Percentiles rank a stretch among this genome's conserved stretches.
These are phyloP conservation scores for Oryzias sinensis DNA, from an alignment of 2,797 vertebrate genomes.

Conservation along the genomic window DNA sequence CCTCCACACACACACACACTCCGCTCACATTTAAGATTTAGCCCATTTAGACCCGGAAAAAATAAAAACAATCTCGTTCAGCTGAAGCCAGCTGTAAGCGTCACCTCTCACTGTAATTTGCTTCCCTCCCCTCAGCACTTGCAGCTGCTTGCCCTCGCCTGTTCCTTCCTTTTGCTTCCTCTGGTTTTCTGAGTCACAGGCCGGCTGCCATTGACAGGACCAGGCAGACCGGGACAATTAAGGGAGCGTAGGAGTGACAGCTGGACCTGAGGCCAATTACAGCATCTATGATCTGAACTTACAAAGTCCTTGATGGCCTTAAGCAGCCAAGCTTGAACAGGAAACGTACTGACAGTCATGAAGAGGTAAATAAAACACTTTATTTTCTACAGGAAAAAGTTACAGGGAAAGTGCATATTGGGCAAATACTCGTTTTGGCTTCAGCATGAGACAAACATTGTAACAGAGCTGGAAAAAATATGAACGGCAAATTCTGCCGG, in stretches of 20 bases:
- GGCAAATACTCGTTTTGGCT: conserved; percentile 11
- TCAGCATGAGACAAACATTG: conserved; percentile 18
- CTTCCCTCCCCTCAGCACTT: conserved; percentile 21
- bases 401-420: conserved; percentile 44
- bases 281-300: conserved; percentile 21
- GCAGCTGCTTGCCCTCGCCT: conserved; percentile 45
- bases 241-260: conserved; percentile 59
- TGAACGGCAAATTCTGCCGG: not conserved
- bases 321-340: not conserved
- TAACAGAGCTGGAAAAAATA: conserved; percentile 42
- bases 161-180: conserved; percentile 17
- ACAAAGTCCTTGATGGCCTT: conserved; percentile 16
- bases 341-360: not conserved
- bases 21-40: too few species aligned
- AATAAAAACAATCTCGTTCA: conserved; percentile 12
- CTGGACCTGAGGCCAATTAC: conserved; percentile 63
- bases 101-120: conserved; percentile 28
- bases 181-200: conserved; percentile 34
- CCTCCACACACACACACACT: too few species aligned
- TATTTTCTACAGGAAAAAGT: conserved; percentile 37
- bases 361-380: conserved; percentile 38
- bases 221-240: conserved; percentile 61
- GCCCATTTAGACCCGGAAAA: conserved; percentile 17
- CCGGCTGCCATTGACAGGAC: conserved; percentile 61
- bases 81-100: conserved; percentile 28